Evolutionary conservation across 2,113 vertebrate species (phyloP), one percentile per base, ranked within the genome.

Genomic region (Python bivittatus): DNA sequence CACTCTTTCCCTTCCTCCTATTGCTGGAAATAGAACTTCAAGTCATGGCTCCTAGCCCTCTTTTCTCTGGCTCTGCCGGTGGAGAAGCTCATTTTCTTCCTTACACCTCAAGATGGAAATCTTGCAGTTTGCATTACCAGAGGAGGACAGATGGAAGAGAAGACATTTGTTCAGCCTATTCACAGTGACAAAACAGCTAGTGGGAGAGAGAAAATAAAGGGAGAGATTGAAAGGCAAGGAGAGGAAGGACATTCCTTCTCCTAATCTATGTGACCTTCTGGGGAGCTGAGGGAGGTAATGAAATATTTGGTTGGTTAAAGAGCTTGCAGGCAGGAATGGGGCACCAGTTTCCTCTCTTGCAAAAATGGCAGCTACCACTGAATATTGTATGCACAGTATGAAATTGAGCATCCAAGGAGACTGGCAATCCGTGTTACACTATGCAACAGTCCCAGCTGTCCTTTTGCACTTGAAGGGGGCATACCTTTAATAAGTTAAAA

Each of bases 281-380:
- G 48, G 72, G 85, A 92, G 85, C 85, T 6, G 61, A 88, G n/a
- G 86, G 25, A 92, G 88, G 68, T 56, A 8, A 48, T 56, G 48
- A 72, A 83, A 58, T 88, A 83, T 84, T 88, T 38, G 29, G 60
- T 92, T 25, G 42, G 22, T 22, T 84, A n/a, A 29, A 60, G 87
- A 48, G 29, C 25, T 13, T 1, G 42, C 9, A 42, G 87, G 22
- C 23, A 29, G 38, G 27, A 58, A 52, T 3, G 38, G 20, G 15
- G 58, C 23, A 7, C 84, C 84, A 3, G 5, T n/a, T 89, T 42
- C 29, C 56, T 89, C 91, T 88, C 86, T 84, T n/a, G 87, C 91
- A 89, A 92, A 89, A 87, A 89, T 61, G 79, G 91, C 91, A 84
- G 72, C 23, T 2, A 84, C 56, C 91, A 23, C 56, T 89, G 86